These are phyloP conservation scores for Cassiopea andromeda DNA, from an alignment of 30 jellyfish, hydroid and myxozoan genomes.

Conservation along the genomic window DNA sequence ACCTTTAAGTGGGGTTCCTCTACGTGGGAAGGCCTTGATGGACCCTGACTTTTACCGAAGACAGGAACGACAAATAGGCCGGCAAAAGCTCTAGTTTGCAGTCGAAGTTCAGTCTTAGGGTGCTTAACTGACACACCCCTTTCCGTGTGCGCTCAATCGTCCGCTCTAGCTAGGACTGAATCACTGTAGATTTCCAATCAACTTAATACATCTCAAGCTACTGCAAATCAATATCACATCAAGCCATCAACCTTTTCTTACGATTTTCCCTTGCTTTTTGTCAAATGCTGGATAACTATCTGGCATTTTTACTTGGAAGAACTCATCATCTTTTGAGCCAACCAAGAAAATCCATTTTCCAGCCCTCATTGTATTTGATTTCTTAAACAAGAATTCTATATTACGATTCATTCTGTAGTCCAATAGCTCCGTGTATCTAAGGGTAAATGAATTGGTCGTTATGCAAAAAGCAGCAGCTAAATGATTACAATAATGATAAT, in stretches of 20 bases:
- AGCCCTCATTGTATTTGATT: conserved; percentile 41
- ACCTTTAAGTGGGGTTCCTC: too few relatives aligned
- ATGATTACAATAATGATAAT: not conserved
- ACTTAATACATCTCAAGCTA: too few relatives aligned
- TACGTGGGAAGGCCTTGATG: too few relatives aligned
- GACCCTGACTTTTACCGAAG: too few relatives aligned
- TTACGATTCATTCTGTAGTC: conserved; percentile 40
- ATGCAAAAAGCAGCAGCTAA: not conserved
- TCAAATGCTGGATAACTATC: conserved; percentile 25
- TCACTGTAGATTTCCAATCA: too few relatives aligned
- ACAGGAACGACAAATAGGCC: too few relatives aligned
- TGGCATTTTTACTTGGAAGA: conserved; percentile 64
- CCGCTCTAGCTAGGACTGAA: too few relatives aligned
- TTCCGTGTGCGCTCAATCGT: too few relatives aligned
- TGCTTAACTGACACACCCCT: too few relatives aligned
- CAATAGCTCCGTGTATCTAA: conserved; percentile 60
- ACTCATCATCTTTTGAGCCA: conserved; percentile 32
- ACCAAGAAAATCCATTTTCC: conserved; percentile 69
- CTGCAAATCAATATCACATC: not conserved
- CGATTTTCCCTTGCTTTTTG: conserved; percentile 8
- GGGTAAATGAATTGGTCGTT: too few relatives aligned
- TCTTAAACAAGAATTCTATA: conserved; percentile 21
- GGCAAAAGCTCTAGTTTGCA: too few relatives aligned
- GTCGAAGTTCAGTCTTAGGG: too few relatives aligned
- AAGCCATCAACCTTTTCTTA: conserved; percentile 7